Evolutionary conservation across 2,888 invertebrate genomes (phyloP).

Genomic region (Abrostola tripartita): DNA sequence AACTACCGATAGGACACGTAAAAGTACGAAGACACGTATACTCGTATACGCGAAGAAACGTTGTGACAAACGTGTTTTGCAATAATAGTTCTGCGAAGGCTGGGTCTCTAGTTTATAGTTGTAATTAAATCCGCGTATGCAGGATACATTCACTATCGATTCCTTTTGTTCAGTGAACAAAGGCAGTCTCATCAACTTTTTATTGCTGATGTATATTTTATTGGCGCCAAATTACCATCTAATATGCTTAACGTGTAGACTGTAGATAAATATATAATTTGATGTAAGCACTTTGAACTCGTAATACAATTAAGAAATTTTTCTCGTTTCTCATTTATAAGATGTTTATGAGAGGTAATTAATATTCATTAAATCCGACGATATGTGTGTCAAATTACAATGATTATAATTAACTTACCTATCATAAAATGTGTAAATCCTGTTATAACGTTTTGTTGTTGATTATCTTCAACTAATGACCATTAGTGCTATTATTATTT

Average conservation of each 20-base stretch:
- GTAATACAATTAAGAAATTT: background rate
- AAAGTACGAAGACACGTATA: conserved; percentile 31
- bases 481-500: conserved; percentile 43
- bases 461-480: conserved; percentile 45
- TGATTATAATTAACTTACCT: conserved; percentile 32
- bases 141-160: conserved; percentile 14
- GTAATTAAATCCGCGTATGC: conserved; percentile 25
- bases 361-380: conserved; percentile 10
- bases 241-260: background rate
- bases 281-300: background rate
- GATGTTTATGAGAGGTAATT: conserved; percentile 2
- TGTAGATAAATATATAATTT: background rate
- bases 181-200: conserved; percentile 11
- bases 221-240: conserved; percentile 4
- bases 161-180: conserved; percentile 10
- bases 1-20: conserved; percentile 56
- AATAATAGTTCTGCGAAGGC: conserved; percentile 40
- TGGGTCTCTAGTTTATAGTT: conserved; percentile 30
- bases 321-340: background rate
- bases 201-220: conserved; percentile 5
- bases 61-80: conserved; percentile 41
- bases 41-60: conserved; percentile 24
- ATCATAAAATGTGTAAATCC: conserved; percentile 39
- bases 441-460: conserved; percentile 27
- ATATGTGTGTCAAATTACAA: conserved; percentile 18